Evolutionary conservation across 2,797 vertebrate genomes (phyloP).

Genomic region (Spea hammondii): DNA sequence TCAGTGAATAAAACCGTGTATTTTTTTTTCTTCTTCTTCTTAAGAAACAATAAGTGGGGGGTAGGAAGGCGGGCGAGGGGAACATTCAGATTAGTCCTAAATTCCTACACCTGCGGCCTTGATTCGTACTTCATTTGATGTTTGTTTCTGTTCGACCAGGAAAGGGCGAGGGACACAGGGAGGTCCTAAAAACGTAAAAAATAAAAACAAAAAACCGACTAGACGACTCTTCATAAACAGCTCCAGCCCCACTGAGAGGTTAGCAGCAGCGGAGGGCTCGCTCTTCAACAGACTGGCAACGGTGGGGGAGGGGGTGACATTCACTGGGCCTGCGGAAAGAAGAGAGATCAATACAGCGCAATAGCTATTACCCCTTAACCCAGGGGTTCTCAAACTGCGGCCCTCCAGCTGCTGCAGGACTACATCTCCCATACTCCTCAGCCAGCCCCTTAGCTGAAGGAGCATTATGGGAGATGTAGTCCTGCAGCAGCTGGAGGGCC

Average conservation of each 20-base stretch:
- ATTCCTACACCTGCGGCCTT: slow-evolving; percentile 25
- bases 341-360: not conserved
- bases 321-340: slow-evolving; percentile 37
- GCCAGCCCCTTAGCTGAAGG: too few species aligned
- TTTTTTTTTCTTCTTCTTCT: not conserved
- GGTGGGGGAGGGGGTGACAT: slow-evolving; percentile 21
- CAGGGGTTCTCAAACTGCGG: too few species aligned
- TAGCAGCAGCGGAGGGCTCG: slow-evolving; percentile 27
- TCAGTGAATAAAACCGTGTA: slow-evolving; percentile 41
- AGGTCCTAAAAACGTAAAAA: slow-evolving; percentile 29
- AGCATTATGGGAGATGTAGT: too few species aligned
- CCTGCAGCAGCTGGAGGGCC: too few species aligned
- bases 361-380: too few species aligned
- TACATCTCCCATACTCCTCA: too few species aligned
- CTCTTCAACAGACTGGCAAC: slow-evolving; percentile 38
- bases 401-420: too few species aligned
- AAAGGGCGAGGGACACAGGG: not conserved
- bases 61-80: slow-evolving; percentile 8
- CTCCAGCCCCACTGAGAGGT: slow-evolving; percentile 16
- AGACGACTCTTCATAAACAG: slow-evolving; percentile 27
- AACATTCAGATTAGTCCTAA: slow-evolving; percentile 32
- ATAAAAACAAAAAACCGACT: slow-evolving; percentile 24
- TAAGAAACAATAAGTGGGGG: not conserved
- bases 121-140: slow-evolving; percentile 1
- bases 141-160: slow-evolving; percentile 8